These are phyloP conservation scores for Lates japonicus DNA, from an alignment of 2,797 vertebrate species.

Conservation along the genomic window DNA sequence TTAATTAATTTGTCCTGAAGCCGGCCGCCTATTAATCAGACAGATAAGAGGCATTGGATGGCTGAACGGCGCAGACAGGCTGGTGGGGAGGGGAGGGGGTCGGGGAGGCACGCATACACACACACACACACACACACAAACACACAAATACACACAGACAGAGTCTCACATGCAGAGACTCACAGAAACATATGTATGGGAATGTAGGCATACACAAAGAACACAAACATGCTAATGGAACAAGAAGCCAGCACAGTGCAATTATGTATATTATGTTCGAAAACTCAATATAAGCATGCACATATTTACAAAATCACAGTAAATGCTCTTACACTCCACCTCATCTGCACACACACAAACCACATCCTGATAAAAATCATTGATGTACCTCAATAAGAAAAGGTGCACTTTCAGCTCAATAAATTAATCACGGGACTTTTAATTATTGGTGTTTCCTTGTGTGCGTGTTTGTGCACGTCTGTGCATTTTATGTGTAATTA, in stretches of 20 bases:
- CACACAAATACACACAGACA: conserved; percentile 27
- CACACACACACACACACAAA: conserved; percentile 52
- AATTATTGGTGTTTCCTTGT: conserved; percentile 92
- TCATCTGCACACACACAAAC: conserved; percentile 36
- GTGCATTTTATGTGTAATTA: conserved; percentile 39
- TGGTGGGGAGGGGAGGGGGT: conserved; percentile 68
- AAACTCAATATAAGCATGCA: neutral
- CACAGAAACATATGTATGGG: conserved; percentile 42
- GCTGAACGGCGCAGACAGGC: conserved; percentile 97
- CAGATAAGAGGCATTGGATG: conserved; percentile 99
- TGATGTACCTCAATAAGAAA: conserved; percentile 96
- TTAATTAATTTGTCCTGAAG: conserved; percentile 99
- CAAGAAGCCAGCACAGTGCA: conserved; percentile 5
- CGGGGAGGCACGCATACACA: conserved; percentile 12
- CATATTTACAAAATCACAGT: conserved; percentile 18
- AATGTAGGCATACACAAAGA: conserved; percentile 48
- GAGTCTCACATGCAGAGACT: conserved; percentile 39
- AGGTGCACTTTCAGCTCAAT: conserved; percentile 97
- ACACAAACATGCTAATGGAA: conserved; percentile 47
- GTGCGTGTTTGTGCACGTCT: conserved; percentile 1
- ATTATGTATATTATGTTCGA: conserved; percentile 7
- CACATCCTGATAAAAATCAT: conserved; percentile 94
- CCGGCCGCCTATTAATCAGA: conserved; percentile 99
- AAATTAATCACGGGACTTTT: conserved; percentile 99
- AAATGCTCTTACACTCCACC: neutral